Conservation (phyloP, 2,113 vertebrate genomes). For the Castor canadensis region DNA sequence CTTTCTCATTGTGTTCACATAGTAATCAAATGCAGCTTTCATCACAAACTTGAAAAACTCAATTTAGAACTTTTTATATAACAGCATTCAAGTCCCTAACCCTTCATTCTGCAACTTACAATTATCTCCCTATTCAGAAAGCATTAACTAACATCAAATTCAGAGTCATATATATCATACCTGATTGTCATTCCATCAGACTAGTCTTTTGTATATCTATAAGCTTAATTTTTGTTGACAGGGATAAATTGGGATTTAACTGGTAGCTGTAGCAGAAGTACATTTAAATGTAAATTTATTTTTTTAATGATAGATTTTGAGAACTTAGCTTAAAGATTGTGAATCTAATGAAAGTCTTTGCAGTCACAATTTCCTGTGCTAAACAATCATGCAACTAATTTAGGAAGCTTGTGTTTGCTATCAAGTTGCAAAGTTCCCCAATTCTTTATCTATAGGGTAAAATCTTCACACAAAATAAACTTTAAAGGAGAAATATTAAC, state of each 20-base stretch:
- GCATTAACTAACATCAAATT: slow-evolving; percentile 75
- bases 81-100: slow-evolving; percentile 62
- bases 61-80: slow-evolving; percentile 75
- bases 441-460: not conserved
- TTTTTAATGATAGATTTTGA: slow-evolving; percentile 74
- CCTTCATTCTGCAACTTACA: slow-evolving; percentile 71
- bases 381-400: slow-evolving; percentile 70
- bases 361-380: slow-evolving; percentile 66
- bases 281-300: slow-evolving; percentile 84
- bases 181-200: slow-evolving; percentile 74
- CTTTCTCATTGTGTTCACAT: not conserved
- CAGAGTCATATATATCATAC: slow-evolving; percentile 74
- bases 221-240: slow-evolving; percentile 84
- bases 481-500: not conserved
- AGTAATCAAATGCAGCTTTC: slow-evolving; percentile 69
- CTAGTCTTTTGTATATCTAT: slow-evolving; percentile 71
- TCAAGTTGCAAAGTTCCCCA: slow-evolving; percentile 32
- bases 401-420: slow-evolving; percentile 27
- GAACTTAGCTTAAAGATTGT: slow-evolving; percentile 69
- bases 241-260: slow-evolving; percentile 82
- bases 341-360: slow-evolving; percentile 76
- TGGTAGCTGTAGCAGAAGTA: slow-evolving; percentile 71
- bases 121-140: slow-evolving; percentile 76
- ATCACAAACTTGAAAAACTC: slow-evolving; percentile 67
- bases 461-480: slow-evolving; percentile 36